phyloP scores from a whole-genome alignment of 1,140 invertebrate species.

The Apis florea region DNA sequence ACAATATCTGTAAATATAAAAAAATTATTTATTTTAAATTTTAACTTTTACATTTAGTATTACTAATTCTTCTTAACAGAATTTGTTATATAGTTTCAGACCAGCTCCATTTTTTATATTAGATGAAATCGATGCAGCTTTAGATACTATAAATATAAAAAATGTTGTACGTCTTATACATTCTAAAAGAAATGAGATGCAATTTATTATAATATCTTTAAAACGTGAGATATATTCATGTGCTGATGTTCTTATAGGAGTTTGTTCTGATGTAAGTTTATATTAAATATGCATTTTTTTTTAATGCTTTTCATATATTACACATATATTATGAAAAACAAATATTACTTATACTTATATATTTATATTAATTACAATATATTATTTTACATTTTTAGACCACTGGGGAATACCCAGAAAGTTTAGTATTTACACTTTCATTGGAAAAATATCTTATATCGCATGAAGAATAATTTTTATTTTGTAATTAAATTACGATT shows the following conservation, averaged over 20 bases:
- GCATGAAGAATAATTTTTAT: neutral
- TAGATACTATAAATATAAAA: constrained; percentile 99
- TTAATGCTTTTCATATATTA: neutral
- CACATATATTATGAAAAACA: neutral
- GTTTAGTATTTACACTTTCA: constrained; percentile 4
- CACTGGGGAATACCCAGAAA: neutral
- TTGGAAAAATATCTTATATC: neutral
- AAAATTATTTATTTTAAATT: neutral
- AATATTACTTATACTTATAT: neutral
- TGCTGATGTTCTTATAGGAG: constrained; percentile 95
- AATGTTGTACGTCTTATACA: constrained; percentile 94
- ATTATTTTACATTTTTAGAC: constrained; percentile 26
- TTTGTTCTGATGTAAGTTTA: constrained; percentile 90
- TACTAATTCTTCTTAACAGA: neutral
- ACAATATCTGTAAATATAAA: neutral
- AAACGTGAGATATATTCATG: constrained; percentile 98
- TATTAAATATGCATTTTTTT: neutral
- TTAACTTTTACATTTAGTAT: neutral
- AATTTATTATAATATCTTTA: constrained; percentile 98
- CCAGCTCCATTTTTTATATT: constrained; percentile 98
- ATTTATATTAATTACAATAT: neutral
- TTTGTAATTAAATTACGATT: neutral
- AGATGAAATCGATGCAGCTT: constrained; percentile 99
- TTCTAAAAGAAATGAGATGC: constrained; percentile 86
- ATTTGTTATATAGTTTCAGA: constrained; percentile 86